Evolutionary conservation across 2,113 vertebrate genomes (phyloP).

Genomic region (Elachura formosa): DNA sequence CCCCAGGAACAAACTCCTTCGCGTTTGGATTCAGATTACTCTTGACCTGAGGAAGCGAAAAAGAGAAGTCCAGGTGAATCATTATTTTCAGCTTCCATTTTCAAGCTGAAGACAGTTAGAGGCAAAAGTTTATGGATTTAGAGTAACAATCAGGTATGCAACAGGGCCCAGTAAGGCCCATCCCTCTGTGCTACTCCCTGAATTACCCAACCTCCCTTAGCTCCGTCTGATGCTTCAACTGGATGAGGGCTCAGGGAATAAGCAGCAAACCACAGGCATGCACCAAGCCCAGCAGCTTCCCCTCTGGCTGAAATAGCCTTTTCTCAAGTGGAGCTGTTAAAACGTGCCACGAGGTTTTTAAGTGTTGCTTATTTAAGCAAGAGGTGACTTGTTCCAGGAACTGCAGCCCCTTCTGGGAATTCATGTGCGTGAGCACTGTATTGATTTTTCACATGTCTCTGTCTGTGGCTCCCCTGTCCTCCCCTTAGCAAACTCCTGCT

Average conservation of each 20-base stretch:
- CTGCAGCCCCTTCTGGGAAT: background rate
- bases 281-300: background rate
- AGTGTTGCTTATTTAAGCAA: background rate
- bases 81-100: background rate
- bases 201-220: background rate
- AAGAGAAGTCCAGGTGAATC: background rate
- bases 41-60: conserved; percentile 77
- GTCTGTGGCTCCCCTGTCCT: background rate
- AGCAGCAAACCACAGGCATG: background rate
- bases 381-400: background rate
- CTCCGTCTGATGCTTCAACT: background rate
- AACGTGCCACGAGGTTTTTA: background rate
- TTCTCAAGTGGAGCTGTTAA: background rate
- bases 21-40: conserved; percentile 93
- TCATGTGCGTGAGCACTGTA: background rate
- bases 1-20: conserved; percentile 92
- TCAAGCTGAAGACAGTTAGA: background rate
- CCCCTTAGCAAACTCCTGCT: background rate
- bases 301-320: background rate
- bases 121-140: background rate
- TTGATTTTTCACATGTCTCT: background rate
- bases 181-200: background rate
- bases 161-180: fast-evolving
- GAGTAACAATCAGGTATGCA: background rate
- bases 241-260: background rate